Conservation (phyloP, 2,113 vertebrate genomes). For the Formicarius rufipectus region DNA sequence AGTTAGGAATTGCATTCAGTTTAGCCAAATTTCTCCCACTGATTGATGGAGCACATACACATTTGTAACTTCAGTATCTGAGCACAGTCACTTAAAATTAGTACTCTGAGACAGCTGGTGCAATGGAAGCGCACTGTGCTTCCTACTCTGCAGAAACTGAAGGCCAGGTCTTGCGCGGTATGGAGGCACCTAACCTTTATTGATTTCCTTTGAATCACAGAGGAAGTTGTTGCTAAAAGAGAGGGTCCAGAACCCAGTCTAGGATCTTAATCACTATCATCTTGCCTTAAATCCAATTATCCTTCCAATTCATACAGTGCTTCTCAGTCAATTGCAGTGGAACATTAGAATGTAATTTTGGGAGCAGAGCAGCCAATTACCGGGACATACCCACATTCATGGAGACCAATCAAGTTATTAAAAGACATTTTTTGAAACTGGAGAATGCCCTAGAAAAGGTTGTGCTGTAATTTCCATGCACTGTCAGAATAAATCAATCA, state of each 20-base stretch:
- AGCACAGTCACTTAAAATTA: not conserved
- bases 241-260: not conserved
- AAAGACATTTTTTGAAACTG: not conserved
- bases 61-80: not conserved
- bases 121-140: not conserved
- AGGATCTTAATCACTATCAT: not conserved
- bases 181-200: not conserved
- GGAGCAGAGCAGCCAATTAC: not conserved
- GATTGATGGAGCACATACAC: not conserved
- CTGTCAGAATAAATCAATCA: not conserved
- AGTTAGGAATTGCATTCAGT: not conserved
- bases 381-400: not conserved
- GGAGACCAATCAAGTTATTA: not conserved
- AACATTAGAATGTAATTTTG: not conserved
- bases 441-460: constrained; percentile 6
- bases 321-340: not conserved
- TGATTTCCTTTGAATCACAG: not conserved
- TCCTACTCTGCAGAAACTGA: not conserved
- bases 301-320: not conserved
- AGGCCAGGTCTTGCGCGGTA: not conserved
- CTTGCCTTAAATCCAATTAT: constrained; percentile 4
- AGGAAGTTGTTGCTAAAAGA: not conserved
- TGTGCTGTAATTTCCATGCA: not conserved
- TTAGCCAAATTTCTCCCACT: not conserved
- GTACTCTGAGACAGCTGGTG: not conserved